phyloP scores from a whole-genome alignment of 2,797 vertebrate species.

The Enteromius argenteus region DNA sequence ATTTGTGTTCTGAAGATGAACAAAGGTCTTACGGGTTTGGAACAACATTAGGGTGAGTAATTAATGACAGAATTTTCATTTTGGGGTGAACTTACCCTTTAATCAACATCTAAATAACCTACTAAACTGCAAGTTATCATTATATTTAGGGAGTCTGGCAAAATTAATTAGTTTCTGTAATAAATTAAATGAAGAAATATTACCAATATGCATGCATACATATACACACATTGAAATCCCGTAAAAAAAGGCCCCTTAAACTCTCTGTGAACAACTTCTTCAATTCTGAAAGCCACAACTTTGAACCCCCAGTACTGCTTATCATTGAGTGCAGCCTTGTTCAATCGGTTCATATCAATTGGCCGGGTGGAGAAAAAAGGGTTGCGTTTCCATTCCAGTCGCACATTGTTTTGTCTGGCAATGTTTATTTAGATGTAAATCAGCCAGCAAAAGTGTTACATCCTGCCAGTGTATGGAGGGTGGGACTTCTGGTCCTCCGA shows the following conservation, averaged over 20 bases:
- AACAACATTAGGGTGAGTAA: too few relatives aligned
- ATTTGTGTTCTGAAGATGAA: too few relatives aligned
- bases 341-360: constrained; percentile 81
- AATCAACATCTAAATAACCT: background rate
- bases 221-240: background rate
- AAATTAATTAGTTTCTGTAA: background rate
- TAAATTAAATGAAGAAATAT: background rate
- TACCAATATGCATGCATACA: background rate
- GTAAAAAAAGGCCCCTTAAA: constrained; percentile 21
- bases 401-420: constrained; percentile 90
- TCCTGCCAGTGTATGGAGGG: constrained; percentile 88
- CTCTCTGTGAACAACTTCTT: constrained; percentile 47
- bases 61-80: too few relatives aligned
- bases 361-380: constrained; percentile 79
- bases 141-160: background rate
- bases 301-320: constrained; percentile 73
- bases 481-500: constrained; percentile 66
- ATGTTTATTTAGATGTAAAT: constrained; percentile 96
- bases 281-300: constrained; percentile 30
- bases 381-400: constrained; percentile 82
- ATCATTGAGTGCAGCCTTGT: constrained; percentile 88
- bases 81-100: too few relatives aligned
- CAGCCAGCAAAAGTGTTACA: constrained; percentile 89
- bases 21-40: too few relatives aligned
- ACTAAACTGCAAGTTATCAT: background rate